Evolutionary conservation across 2,888 invertebrate species (phyloP).

Genomic region (Trissonchulus sp.): DNA sequence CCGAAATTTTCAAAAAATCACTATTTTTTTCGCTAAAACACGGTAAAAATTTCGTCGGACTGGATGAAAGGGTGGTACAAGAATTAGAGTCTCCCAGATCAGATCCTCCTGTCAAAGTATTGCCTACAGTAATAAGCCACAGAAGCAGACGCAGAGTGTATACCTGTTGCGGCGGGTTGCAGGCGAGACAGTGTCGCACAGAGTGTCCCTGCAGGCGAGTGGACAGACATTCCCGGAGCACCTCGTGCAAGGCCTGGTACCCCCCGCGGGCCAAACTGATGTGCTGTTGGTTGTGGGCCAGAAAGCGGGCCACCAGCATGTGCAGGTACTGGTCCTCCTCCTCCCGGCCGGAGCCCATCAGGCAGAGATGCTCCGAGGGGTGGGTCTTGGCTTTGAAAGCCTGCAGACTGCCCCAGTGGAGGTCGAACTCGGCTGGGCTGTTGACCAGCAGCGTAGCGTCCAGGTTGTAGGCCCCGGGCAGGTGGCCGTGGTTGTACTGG

Average conservation of each 20-base stretch:
- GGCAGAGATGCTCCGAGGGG: conserved; percentile 65
- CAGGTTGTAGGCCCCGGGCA: conserved; percentile 93
- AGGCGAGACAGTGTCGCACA: conserved; percentile 71
- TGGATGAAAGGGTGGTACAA: too few species aligned
- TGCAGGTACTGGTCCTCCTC: conserved; percentile 72
- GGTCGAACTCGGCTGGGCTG: conserved; percentile 86
- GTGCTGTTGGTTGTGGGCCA: conserved; percentile 85
- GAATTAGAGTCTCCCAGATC: too few species aligned
- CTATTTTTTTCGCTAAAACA: too few species aligned
- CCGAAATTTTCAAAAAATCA: too few species aligned
- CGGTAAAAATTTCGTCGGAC: too few species aligned
- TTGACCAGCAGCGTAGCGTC: conserved; percentile 95
- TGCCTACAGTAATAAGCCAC: too few species aligned
- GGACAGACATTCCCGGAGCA: conserved; percentile 71
- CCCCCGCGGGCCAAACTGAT: conserved; percentile 87
- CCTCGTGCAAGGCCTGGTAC: conserved; percentile 63
- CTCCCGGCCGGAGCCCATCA: conserved; percentile 80
- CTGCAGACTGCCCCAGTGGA: conserved; percentile 84
- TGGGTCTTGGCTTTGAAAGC: conserved; percentile 67
- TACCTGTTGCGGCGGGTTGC: conserved; percentile 57
- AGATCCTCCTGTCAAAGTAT: too few species aligned
- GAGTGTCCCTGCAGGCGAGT: conserved; percentile 79
- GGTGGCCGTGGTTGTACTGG: conserved; percentile 92
- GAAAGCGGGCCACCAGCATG: conserved; percentile 94
- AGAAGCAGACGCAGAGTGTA: neutral